Base-by-base conservation (phyloP, 2,797 vertebrate species). In the Myotis planiceps region DNA sequence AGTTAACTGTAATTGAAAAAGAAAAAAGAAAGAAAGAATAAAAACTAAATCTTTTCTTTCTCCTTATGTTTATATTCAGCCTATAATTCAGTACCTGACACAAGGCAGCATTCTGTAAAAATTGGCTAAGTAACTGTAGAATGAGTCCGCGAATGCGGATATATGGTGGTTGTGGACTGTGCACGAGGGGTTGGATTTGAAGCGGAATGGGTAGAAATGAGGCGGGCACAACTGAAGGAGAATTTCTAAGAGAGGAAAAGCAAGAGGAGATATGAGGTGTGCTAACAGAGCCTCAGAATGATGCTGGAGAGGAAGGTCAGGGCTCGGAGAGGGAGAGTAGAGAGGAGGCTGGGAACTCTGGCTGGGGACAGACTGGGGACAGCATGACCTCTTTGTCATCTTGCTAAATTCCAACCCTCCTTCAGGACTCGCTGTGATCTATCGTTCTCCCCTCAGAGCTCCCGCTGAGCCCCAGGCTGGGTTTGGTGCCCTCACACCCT, bases 401-500 rank as follows among this genome's bases (percentile, higher is more conserved):
- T 14, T 15, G 19, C 37, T 34, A 29, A 29, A 34, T 45, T 42
- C 19, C 32, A 49, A 5, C 6, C 27, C 49, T 80, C 34, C 27
- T 53, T 29, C 51, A 21, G 49, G 42, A 39, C 27, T 49, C 0
- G 0, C 55, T 37, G 10, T 16, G 78, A 37, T 27, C 42, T n/a
- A 8, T 9, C 0, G 0, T 27, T 37, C 66, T 18, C 15, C 15
- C n/a, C 12, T 34, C 0, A 0, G 12, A 21, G 37, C 27, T 80
- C 9, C 12, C 14, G 1, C 74, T n/a, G 42, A 21, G 0, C 12
- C 19, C 42, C 4, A 0, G 27, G 3, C 9, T 39, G 51, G 34
- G 39, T 81, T 55, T 21, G 8, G 27, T 1, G 6, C 23, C 58
- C 16, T 71, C 14, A 37, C 14, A 45, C 6, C 15, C 5, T 18